Percentiles rank a stretch among this genome's conserved stretches.
These are phyloP conservation scores for Brachynemurus nebulosus DNA, from an alignment of 2,888 invertebrate species.

Conservation along the genomic window DNA sequence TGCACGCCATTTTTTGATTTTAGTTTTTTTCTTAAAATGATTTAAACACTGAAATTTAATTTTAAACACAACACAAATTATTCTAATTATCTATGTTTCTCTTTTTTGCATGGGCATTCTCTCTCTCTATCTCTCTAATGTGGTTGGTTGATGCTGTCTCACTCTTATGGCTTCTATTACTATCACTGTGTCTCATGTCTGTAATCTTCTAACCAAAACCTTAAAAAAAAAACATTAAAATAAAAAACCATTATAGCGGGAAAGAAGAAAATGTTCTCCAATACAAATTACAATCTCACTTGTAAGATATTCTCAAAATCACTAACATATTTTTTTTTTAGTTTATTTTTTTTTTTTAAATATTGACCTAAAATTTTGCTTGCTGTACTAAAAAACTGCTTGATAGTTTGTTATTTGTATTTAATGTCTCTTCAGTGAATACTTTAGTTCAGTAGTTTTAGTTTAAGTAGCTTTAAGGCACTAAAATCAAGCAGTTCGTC, in stretches of 20 bases:
- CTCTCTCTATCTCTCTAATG: conserved; percentile 13
- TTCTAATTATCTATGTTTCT: conserved; percentile 29
- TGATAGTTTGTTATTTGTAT: not conserved
- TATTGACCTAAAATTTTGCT: not conserved
- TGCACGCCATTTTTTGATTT: too few species aligned
- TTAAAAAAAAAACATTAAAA: not conserved
- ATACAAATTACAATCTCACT: conserved; percentile 50
- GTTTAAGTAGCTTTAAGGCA: too few species aligned
- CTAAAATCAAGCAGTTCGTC: too few species aligned
- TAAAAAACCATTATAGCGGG: conserved; percentile 33
- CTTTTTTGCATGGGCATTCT: conserved; percentile 40
- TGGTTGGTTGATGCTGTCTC: conserved; percentile 27
- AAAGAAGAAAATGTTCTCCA: conserved; percentile 52
- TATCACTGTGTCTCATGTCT: not conserved
- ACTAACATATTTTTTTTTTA: not conserved
- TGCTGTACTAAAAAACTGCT: not conserved
- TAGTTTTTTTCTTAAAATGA: too few species aligned
- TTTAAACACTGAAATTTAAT: too few species aligned
- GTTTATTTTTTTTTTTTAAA: conserved; percentile 2
- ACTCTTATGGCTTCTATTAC: conserved; percentile 7
- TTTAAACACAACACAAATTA: too few species aligned
- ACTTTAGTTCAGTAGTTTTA: too few species aligned
- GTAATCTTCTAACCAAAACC: not conserved
- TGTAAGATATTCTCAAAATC: conserved; percentile 33
- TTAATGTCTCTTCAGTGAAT: too few species aligned